Conservation (phyloP, 1,140 invertebrate genomes). For the Apis florea region DNA sequence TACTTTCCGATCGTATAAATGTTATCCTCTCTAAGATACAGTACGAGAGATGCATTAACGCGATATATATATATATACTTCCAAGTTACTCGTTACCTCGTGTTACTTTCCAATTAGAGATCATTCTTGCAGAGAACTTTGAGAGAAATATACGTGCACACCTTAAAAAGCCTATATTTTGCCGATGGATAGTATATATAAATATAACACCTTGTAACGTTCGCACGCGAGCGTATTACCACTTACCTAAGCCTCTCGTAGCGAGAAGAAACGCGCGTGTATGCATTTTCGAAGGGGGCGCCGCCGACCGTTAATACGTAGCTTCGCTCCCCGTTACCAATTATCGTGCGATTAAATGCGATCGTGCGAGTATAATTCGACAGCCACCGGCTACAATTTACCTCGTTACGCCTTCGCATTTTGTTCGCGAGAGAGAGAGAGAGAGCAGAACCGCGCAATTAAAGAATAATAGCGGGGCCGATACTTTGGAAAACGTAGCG, state of each 20-base stretch:
- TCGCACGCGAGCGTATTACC: background rate
- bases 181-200: background rate
- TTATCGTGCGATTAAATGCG: conserved; percentile 34
- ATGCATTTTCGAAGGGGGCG: background rate
- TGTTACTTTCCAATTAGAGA: too few relatives aligned
- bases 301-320: conserved; percentile 4
- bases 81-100: too few relatives aligned
- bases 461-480: background rate
- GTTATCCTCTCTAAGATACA: too few relatives aligned
- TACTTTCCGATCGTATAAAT: too few relatives aligned
- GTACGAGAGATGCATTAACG: too few relatives aligned
- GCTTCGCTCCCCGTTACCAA: conserved; percentile 15
- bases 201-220: background rate
- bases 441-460: background rate
- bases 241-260: background rate
- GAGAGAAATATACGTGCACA: too few relatives aligned
- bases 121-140: too few relatives aligned
- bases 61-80: too few relatives aligned
- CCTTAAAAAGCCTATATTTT: too few relatives aligned
- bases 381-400: conserved; percentile 21
- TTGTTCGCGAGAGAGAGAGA: background rate
- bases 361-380: conserved; percentile 29
- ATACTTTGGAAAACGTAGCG: background rate
- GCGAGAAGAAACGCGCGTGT: background rate
- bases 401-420: conserved; percentile 28